Evolutionary conservation across 2,113 vertebrate species (phyloP).

Genomic region (crab-eating macaque (Macaca fascicularis)): DNA sequence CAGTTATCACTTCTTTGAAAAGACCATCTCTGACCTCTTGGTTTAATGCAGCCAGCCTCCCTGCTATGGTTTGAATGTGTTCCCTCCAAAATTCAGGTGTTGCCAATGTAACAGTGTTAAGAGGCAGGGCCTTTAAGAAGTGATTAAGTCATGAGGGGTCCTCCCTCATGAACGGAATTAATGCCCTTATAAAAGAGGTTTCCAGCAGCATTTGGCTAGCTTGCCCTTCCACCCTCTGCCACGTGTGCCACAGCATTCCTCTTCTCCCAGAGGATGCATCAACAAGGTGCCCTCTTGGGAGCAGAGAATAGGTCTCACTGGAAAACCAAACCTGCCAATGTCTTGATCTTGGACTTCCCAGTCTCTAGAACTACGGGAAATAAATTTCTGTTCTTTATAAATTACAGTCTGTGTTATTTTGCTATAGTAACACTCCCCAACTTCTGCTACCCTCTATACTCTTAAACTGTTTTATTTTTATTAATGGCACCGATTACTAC

Average conservation of each 20-base stretch:
- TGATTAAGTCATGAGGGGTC: not conserved
- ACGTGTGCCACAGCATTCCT: not conserved
- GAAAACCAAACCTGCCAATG: not conserved
- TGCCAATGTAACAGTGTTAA: not conserved
- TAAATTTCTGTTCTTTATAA: not conserved
- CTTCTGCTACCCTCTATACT: not conserved
- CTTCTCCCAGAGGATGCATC: not conserved
- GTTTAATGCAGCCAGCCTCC: not conserved
- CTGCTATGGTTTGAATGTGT: not conserved
- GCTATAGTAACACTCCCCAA: not conserved
- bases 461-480: not conserved
- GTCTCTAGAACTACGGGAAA: not conserved
- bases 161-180: not conserved
- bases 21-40: not conserved
- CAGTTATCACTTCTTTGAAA: not conserved
- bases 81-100: not conserved
- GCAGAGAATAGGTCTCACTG: too few relatives aligned
- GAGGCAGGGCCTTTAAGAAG: not conserved
- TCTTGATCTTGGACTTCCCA: not conserved
- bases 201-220: not conserved
- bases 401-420: not conserved
- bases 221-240: not conserved
- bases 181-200: not conserved
- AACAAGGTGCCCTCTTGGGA: not conserved
- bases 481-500: not conserved